Evolutionary conservation across 2,113 vertebrate genomes (phyloP).

Genomic region (Dicaeum eximium): DNA sequence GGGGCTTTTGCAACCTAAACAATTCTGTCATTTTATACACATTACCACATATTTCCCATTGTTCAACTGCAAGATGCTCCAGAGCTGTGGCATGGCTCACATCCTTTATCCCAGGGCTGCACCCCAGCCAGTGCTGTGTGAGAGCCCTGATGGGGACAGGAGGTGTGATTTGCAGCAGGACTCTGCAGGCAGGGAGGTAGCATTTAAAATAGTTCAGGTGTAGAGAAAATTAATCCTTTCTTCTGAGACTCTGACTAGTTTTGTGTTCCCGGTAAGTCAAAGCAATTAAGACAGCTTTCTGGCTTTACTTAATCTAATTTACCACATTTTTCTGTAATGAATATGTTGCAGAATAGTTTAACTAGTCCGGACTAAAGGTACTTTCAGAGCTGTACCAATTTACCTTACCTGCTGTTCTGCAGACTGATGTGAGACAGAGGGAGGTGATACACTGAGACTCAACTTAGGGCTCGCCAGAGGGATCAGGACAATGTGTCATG

Average conservation of each 20-base stretch:
- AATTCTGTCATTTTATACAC: background rate
- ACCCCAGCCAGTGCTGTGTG: no score
- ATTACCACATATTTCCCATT: background rate
- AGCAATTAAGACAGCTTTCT: slow-evolving; percentile 1
- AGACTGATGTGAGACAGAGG: accelerated
- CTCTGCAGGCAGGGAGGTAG: background rate
- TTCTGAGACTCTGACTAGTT: background rate
- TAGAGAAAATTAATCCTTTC: background rate
- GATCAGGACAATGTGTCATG: accelerated
- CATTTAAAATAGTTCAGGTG: background rate
- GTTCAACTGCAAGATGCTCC: background rate
- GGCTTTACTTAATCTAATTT: background rate
- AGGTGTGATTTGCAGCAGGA: background rate
- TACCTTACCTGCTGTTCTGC: background rate
- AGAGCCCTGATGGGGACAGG: background rate
- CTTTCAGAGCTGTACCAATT: background rate
- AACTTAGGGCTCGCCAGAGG: background rate
- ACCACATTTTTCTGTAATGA: background rate
- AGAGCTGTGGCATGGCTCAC: accelerated
- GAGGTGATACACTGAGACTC: background rate
- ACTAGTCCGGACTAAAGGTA: background rate
- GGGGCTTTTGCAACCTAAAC: background rate
- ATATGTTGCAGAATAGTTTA: background rate
- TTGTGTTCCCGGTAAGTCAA: background rate
- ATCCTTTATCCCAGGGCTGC: no score